These are phyloP conservation scores for Nothobranchius furzeri DNA, from an alignment of 2,113 vertebrate genomes.

Conservation along the genomic window DNA sequence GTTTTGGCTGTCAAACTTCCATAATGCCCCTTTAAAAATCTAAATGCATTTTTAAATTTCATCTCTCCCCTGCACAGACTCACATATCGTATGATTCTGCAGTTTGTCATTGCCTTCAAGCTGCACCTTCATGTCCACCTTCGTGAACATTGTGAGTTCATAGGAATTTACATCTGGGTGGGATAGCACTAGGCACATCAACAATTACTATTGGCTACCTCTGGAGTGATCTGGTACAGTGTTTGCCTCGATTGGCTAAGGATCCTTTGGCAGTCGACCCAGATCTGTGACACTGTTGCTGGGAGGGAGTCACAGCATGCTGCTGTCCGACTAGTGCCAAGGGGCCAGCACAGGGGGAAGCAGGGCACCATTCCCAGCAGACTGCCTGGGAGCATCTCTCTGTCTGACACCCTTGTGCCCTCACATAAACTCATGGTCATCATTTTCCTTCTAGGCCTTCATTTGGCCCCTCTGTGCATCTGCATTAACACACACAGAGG, in stretches of 20 bases:
- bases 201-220: conserved; percentile 53
- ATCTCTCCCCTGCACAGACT: not conserved
- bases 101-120: conserved; percentile 18
- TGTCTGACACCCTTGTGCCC: conserved; percentile 20
- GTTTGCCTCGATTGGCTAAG: conserved; percentile 55
- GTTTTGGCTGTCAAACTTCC: too few species aligned
- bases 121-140: conserved; percentile 16
- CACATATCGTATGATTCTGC: conserved; percentile 4
- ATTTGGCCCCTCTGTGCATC: too few species aligned
- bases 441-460: too few species aligned
- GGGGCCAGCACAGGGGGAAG: conserved; percentile 39
- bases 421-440: too few species aligned
- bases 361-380: conserved; percentile 52
- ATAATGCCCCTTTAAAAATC: too few species aligned
- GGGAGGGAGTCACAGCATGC: conserved; percentile 62
- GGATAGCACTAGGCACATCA: conserved; percentile 36
- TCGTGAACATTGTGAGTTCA: conserved; percentile 65
- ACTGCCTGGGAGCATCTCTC: conserved; percentile 39
- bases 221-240: conserved; percentile 46
- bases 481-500: too few species aligned
- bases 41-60: too few species aligned
- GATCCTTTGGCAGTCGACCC: conserved; percentile 44
- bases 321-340: conserved; percentile 56
- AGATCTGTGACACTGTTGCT: conserved; percentile 72
- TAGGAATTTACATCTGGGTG: conserved; percentile 67